Evolutionary conservation across 2,888 invertebrate genomes (phyloP).

Genomic region (Eudasyphora cyanicolor): DNA sequence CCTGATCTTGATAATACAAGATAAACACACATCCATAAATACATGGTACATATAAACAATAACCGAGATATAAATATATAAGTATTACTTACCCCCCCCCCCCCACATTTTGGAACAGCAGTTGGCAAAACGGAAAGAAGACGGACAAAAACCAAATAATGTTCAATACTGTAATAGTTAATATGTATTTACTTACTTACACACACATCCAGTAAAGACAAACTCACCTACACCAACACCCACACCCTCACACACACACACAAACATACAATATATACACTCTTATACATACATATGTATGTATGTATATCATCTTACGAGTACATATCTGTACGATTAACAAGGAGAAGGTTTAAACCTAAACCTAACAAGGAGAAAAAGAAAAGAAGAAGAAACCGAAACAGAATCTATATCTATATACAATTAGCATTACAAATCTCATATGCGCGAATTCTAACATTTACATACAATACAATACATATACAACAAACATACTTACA

Average conservation of each 20-base stretch:
- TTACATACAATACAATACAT: conserved; percentile 46
- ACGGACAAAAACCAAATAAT: background rate
- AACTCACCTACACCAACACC: conserved; percentile 26
- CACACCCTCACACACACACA: conserved; percentile 8
- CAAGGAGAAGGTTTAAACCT: conserved; percentile 22
- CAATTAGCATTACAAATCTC: conserved; percentile 37
- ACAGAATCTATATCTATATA: conserved; percentile 47
- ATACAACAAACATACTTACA: conserved; percentile 45
- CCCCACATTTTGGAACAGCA: background rate
- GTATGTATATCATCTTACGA: too few species aligned
- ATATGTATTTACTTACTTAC: conserved; percentile 36
- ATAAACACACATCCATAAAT: conserved; percentile 2
- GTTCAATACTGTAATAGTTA: conserved; percentile 21
- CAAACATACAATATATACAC: conserved; percentile 36
- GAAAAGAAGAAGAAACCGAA: too few species aligned
- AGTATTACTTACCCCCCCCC: background rate
- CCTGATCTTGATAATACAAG: conserved; percentile 5
- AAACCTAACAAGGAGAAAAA: too few species aligned
- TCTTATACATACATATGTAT: too few species aligned
- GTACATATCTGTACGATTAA: conserved; percentile 37
- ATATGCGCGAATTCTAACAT: conserved; percentile 37
- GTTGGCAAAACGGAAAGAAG: too few species aligned
- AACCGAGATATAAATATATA: conserved; percentile 48
- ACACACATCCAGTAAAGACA: conserved; percentile 25
- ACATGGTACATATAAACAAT: conserved; percentile 36